These are phyloP conservation scores for Philopedon plagiatum DNA, from an alignment of 2,888 invertebrate species.

Conservation along the genomic window DNA sequence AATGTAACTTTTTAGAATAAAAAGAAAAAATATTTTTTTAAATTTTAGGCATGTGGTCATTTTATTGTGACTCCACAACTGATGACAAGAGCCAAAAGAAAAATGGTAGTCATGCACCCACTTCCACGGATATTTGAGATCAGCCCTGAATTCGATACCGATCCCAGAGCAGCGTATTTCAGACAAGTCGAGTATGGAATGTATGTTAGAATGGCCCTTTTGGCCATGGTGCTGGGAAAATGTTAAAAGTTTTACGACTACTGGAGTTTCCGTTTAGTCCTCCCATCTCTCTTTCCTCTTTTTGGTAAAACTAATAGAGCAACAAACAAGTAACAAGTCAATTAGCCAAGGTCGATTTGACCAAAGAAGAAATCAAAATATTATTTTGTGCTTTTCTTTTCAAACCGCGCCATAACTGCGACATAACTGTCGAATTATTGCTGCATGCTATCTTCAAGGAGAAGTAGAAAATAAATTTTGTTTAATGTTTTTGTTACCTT, in stretches of 20 bases:
- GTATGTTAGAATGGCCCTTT: slow-evolving; percentile 97
- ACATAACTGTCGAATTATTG: too few relatives aligned
- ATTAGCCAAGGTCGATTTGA: too few relatives aligned
- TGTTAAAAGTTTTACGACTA: slow-evolving; percentile 59
- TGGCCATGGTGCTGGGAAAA: slow-evolving; percentile 89
- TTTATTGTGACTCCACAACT: slow-evolving; percentile 94
- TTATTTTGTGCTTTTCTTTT: too few relatives aligned
- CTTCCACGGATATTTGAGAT: slow-evolving; percentile 96
- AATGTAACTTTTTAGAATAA: neutral
- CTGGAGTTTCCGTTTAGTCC: too few relatives aligned
- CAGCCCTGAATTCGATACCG: slow-evolving; percentile 93
- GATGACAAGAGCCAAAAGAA: slow-evolving; percentile 94
- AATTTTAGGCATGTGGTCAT: slow-evolving; percentile 84
- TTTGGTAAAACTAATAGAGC: too few relatives aligned
- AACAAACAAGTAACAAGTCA: too few relatives aligned
- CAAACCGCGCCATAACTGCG: too few relatives aligned
- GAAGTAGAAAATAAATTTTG: too few relatives aligned
- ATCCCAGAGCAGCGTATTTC: slow-evolving; percentile 98
- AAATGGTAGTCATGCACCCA: slow-evolving; percentile 98
- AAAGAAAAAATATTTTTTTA: neutral
- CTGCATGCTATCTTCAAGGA: too few relatives aligned
- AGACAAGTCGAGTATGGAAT: slow-evolving; percentile 98
- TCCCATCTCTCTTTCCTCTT: too few relatives aligned
- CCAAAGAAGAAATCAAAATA: too few relatives aligned
- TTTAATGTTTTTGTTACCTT: too few relatives aligned